Percentiles rank a stretch among this genome's conserved stretches.
Evolutionary conservation across 2,888 invertebrate species (phyloP).

Genomic region (Saturnia pavonia): DNA sequence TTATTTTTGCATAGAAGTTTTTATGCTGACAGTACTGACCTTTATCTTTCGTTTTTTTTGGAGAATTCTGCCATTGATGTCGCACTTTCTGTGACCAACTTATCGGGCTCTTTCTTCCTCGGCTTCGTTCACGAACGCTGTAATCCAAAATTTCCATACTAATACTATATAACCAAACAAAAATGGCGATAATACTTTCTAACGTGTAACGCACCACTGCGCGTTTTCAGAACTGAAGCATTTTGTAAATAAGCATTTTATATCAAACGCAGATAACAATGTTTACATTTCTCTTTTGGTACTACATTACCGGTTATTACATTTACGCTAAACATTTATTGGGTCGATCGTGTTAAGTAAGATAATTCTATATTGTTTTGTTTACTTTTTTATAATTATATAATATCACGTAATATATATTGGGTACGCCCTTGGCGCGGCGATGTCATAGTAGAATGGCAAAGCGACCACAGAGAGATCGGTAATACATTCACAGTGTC

Average conservation of each 20-base stretch:
- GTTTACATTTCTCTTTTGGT: conserved; percentile 64
- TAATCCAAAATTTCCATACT: conserved; percentile 55
- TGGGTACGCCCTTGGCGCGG: no score
- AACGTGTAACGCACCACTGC: conserved; percentile 5
- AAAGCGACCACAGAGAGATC: no score
- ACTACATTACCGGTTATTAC: conserved; percentile 35
- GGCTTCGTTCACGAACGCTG: conserved; percentile 80
- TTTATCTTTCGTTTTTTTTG: conserved; percentile 61
- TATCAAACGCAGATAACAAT: conserved; percentile 60
- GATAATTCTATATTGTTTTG: background rate
- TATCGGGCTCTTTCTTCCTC: conserved; percentile 77
- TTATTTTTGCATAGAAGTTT: no score
- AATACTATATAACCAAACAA: conserved; percentile 15
- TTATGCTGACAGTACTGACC: conserved; percentile 44
- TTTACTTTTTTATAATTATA: no score
- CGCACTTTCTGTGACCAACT: conserved; percentile 85
- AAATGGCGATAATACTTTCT: background rate
- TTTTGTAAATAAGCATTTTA: conserved; percentile 38
- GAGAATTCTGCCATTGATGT: conserved; percentile 83
- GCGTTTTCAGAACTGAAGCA: conserved; percentile 43
- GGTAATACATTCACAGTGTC: no score
- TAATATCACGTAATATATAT: no score
- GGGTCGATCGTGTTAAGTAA: conserved; percentile 3
- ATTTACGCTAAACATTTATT: background rate
- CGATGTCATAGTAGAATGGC: no score